Evolutionary conservation across 1,140 invertebrate genomes (phyloP).

Genomic region (Cecropterus lyciades): DNA sequence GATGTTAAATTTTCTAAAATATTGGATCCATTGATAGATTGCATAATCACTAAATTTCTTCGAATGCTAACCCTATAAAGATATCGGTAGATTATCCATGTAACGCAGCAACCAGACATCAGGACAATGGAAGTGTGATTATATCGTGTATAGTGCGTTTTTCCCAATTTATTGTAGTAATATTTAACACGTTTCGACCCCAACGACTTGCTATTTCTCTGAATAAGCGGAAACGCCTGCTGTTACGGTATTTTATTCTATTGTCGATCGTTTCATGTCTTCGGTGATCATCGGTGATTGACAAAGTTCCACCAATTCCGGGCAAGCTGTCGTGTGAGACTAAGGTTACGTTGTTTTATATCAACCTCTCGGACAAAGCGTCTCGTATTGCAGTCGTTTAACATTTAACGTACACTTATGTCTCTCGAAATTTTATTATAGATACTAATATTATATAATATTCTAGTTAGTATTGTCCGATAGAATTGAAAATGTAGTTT

Average conservation of each 20-base stretch:
- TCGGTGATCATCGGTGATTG: slow-evolving; percentile 22
- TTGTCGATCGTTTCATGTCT: slow-evolving; percentile 14
- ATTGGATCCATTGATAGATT: not conserved
- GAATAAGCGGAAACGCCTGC: slow-evolving; percentile 9
- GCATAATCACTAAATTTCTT: slow-evolving; percentile 37
- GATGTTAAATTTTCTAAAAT: not conserved
- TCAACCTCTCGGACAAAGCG: not conserved
- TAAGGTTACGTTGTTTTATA: slow-evolving; percentile 18
- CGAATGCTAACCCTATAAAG: not conserved
- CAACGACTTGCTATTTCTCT: slow-evolving; percentile 6
- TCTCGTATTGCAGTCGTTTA: slow-evolving; percentile 40
- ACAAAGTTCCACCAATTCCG: slow-evolving; percentile 35
- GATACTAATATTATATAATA: slow-evolving; percentile 14
- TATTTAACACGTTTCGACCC: slow-evolving; percentile 24
- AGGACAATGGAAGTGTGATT: slow-evolving; percentile 34
- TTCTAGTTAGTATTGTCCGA: slow-evolving; percentile 21
- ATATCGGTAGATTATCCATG: slow-evolving; percentile 1
- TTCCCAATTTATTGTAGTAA: slow-evolving; percentile 39
- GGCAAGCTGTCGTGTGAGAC: slow-evolving; percentile 41
- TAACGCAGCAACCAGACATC: slow-evolving; percentile 36
- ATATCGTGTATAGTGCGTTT: slow-evolving; percentile 29
- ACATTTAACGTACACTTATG: slow-evolving; percentile 39
- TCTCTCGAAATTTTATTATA: slow-evolving; percentile 31
- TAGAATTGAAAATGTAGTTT: slow-evolving; percentile 20
- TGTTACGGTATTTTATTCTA: not conserved